Evolutionary conservation across 2,797 vertebrate genomes (phyloP).

Genomic region (Enteromius treurensis): DNA sequence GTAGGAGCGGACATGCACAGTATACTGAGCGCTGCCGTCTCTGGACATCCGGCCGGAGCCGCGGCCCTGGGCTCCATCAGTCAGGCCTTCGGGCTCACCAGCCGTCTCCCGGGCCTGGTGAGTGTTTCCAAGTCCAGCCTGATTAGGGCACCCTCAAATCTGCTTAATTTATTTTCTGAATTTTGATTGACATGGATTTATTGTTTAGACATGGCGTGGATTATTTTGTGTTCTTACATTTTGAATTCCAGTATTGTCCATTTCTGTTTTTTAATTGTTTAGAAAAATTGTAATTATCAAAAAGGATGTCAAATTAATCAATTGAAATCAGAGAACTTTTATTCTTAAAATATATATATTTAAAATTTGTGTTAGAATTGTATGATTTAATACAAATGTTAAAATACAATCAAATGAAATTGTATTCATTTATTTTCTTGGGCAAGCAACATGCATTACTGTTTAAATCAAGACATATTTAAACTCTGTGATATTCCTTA

Average conservation of each 20-base stretch:
- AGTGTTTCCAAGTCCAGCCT: background rate
- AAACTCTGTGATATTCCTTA: background rate
- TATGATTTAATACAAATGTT: background rate
- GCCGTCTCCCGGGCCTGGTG: conserved; percentile 84
- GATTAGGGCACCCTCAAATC: background rate
- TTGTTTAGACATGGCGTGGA: background rate
- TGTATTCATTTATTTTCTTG: background rate
- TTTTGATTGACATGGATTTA: background rate
- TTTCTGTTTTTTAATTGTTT: no score
- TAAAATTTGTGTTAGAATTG: background rate
- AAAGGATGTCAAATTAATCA: background rate
- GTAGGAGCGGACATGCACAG: conserved; percentile 89
- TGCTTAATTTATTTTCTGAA: background rate
- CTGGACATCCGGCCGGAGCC: conserved; percentile 63
- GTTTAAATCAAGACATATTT: background rate
- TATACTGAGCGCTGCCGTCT: conserved; percentile 74
- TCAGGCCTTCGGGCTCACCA: conserved; percentile 79
- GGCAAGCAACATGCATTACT: background rate
- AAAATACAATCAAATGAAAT: background rate
- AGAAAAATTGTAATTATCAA: background rate
- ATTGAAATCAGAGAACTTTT: background rate
- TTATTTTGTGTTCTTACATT: no score
- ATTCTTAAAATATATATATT: background rate
- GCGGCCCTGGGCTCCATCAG: conserved; percentile 77
- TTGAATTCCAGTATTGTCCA: no score